Evolutionary conservation across 1,140 invertebrate species (phyloP).

Genomic region (Chrysomallon squamiferum): DNA sequence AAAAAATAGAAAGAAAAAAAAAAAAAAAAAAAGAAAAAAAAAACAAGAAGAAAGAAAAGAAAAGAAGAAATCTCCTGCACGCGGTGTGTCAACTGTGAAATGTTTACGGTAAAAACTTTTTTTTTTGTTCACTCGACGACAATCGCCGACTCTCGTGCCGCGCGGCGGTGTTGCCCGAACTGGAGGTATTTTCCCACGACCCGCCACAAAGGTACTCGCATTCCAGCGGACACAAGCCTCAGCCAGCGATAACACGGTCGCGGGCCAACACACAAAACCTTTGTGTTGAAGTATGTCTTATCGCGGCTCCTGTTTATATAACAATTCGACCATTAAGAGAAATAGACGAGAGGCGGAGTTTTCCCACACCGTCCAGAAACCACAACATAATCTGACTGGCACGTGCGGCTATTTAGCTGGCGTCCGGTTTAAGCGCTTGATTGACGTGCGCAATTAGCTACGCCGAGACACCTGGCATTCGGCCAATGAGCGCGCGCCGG

Average conservation of each 20-base stretch:
- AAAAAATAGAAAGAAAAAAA: too few relatives aligned
- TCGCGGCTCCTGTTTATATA: slow-evolving; percentile 37
- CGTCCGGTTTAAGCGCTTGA: slow-evolving; percentile 28
- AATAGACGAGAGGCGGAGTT: slow-evolving; percentile 36
- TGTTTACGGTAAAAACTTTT: too few relatives aligned
- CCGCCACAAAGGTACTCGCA: slow-evolving; percentile 16
- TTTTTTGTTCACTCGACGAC: not conserved
- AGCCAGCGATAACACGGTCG: slow-evolving; percentile 20
- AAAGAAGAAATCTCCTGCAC: too few relatives aligned
- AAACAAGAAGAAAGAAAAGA: too few relatives aligned
- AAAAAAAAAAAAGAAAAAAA: too few relatives aligned
- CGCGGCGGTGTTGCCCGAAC: slow-evolving; percentile 9
- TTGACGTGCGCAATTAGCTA: slow-evolving; percentile 29
- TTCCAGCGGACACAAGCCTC: slow-evolving; percentile 21
- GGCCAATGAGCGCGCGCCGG: slow-evolving; percentile 32
- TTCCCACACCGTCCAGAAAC: slow-evolving; percentile 39
- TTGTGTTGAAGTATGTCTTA: slow-evolving; percentile 34
- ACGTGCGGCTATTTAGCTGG: slow-evolving; percentile 43
- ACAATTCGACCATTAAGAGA: slow-evolving; percentile 21
- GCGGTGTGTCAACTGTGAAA: too few relatives aligned
- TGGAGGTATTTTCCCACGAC: slow-evolving; percentile 28
- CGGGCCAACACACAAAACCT: slow-evolving; percentile 25
- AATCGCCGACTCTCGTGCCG: not conserved
- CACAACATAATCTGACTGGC: slow-evolving; percentile 30
- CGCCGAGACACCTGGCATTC: slow-evolving; percentile 20